phyloP scores from a whole-genome alignment of 2,113 vertebrate species.

The Progne subis region DNA sequence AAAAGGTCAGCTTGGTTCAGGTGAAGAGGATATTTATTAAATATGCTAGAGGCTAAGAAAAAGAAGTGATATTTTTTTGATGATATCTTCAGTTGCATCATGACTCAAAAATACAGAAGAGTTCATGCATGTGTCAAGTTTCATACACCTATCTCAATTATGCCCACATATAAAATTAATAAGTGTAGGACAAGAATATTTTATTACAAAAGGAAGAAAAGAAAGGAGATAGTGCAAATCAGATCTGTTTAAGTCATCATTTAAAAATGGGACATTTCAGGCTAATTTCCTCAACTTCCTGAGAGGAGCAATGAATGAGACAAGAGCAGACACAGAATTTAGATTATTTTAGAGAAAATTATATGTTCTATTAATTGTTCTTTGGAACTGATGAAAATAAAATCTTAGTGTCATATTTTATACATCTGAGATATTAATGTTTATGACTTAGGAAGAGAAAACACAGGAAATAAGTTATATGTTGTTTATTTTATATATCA shows the following conservation, averaged over 20 bases:
- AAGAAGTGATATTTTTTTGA: not conserved
- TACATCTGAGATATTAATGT: not conserved
- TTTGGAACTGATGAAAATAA: not conserved
- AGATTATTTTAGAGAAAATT: not conserved
- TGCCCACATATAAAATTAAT: constrained; percentile 30
- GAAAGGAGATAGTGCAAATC: not conserved
- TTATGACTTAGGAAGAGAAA: not conserved
- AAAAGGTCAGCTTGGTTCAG: not conserved
- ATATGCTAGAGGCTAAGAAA: not conserved
- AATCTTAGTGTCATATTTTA: not conserved
- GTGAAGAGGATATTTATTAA: constrained; percentile 1
- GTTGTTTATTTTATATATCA: not conserved
- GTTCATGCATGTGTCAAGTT: not conserved
- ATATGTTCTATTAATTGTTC: not conserved
- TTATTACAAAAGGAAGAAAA: constrained; percentile 23
- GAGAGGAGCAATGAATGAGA: not conserved
- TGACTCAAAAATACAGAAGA: not conserved
- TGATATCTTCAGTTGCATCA: not conserved
- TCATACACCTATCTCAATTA: constrained; percentile 13
- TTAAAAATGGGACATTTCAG: not conserved
- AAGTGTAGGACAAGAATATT: not conserved
- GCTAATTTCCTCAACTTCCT: not conserved
- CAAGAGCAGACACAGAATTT: not conserved
- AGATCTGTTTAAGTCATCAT: not conserved
- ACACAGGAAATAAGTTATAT: not conserved